Percentiles rank a stretch among this genome's conserved stretches.
These are phyloP conservation scores for Alloplasta piceator DNA, from an alignment of 2,888 invertebrate species.

Conservation along the genomic window DNA sequence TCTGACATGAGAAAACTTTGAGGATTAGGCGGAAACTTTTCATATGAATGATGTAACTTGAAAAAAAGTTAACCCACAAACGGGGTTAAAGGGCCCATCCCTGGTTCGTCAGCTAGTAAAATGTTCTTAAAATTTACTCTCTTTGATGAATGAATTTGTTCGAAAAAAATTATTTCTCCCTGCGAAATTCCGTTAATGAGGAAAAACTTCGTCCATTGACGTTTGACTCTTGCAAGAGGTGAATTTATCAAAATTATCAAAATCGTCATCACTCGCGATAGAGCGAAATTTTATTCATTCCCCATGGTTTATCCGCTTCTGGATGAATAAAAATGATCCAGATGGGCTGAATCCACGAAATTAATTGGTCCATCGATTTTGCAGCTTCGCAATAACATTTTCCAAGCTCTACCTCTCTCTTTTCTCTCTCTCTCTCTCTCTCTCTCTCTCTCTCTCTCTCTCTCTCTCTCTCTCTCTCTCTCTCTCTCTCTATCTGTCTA, in stretches of 20 bases:
- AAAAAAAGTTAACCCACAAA: too few species aligned
- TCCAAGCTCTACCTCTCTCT: slow-evolving; percentile 5
- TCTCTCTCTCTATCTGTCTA: slow-evolving; percentile 12
- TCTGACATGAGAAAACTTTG: too few species aligned
- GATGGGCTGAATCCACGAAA: slow-evolving; percentile 50
- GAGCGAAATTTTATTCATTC: slow-evolving; percentile 37
- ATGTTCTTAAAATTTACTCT: too few species aligned
- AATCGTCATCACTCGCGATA: slow-evolving; percentile 31
- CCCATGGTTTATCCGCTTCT: slow-evolving; percentile 30
- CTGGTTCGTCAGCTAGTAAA: too few species aligned
- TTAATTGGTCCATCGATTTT: slow-evolving; percentile 52
- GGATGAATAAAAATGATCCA: slow-evolving; percentile 21
- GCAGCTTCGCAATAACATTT: neutral
- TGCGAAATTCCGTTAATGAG: too few species aligned
- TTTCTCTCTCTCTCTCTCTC: slow-evolving; percentile 15
- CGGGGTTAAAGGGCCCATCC: too few species aligned
- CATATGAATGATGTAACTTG: too few species aligned
- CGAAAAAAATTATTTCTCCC: too few species aligned
- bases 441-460: slow-evolving; percentile 26
- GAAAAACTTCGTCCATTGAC: neutral
- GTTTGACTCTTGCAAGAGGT: slow-evolving; percentile 12
- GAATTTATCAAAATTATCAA: slow-evolving; percentile 62
- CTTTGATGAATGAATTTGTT: too few species aligned
- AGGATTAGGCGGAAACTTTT: too few species aligned
- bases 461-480: slow-evolving; percentile 5